Percentiles rank a stretch among this genome's conserved stretches.
phyloP scores from a whole-genome alignment of 2,113 vertebrate species.

The Poecile atricapillus region DNA sequence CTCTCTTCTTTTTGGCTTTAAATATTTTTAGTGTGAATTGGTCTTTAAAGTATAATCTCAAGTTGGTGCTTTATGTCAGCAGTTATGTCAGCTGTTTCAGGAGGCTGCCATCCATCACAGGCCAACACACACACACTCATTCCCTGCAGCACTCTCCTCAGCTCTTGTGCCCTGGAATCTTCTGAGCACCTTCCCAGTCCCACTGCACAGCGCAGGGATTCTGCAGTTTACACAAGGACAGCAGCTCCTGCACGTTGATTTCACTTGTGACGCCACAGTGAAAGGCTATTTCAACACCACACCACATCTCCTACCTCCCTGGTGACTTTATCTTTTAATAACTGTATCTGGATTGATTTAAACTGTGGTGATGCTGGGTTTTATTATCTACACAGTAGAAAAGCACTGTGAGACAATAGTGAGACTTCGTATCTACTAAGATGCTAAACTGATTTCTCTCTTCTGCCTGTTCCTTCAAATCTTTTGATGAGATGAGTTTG shows the following conservation, averaged over 20 bases:
- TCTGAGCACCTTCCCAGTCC: not conserved
- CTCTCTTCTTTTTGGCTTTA: not conserved
- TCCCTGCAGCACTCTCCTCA: not conserved
- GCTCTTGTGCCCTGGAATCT: not conserved
- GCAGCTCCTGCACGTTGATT: not conserved
- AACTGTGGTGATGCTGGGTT: not conserved
- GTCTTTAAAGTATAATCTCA: not conserved
- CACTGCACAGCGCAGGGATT: not conserved
- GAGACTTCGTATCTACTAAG: not conserved
- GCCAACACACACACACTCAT: rapidly evolving
- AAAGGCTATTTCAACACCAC: not conserved
- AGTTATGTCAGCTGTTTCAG: not conserved
- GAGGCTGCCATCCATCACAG: not conserved
- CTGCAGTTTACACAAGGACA: not conserved
- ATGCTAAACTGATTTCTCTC: not conserved
- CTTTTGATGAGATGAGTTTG: not conserved
- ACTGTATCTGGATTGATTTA: not conserved
- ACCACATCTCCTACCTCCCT: not conserved
- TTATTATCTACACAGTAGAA: not conserved
- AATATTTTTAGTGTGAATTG: not conserved
- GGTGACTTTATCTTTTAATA: not conserved
- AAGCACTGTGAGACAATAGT: not conserved
- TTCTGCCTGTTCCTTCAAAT: not conserved
- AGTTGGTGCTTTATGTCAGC: not conserved
- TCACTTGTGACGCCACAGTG: not conserved